Base-by-base conservation (phyloP, 2,113 vertebrate genomes). In the Nesogale talazaci region DNA sequence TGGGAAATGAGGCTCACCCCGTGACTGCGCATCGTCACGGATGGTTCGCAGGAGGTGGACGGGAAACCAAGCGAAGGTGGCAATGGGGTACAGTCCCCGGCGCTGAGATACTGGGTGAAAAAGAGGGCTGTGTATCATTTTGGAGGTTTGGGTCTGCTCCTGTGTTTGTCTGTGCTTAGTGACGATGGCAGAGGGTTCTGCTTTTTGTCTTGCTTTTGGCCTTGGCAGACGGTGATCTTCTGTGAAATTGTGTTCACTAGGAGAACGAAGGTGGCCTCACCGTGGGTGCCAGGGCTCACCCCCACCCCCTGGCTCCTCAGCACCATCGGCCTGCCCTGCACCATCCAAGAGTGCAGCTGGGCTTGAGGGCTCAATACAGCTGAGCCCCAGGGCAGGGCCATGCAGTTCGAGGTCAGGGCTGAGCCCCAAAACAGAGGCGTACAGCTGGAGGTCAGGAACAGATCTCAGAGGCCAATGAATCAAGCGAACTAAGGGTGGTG, bases 121-220 rank as follows among this genome's bases (percentile, higher is more conserved):
- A 1, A 3, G 19, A n/a, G n/a, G 38, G 1, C 5, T 25, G 83
- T 9, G n/a, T 25, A 59, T 27, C 9, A 70, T 52, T 34, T 46
- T 4, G 27, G 56, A 19, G 61, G 56, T 83, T 78, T 82, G 83
- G 86, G 69, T 31, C 7, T 0, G 17, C 19, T 74, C 84, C 75
- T 84, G 67, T 70, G 91, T 94, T 38, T 52, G 31, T 86, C 86
- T 88, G 40, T 9, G 1, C 42, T 76, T 87, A 74, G 88, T 77
- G 74, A 63, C 36, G 7, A 59, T 90, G 40, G 75, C 1, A 12
- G 14, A 83, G 59, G 16, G 42, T 23, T 87, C 94, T 94, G 90
- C 67, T 65, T 85, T 92, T 79, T 8, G 12, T 94, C 94, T 90
- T 92, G 76, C 72, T 81, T 5, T 2, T 27, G 75, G 93, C 81